Conservation (phyloP, 2,113 vertebrate genomes). For the Pseudopodoces humilis region DNA sequence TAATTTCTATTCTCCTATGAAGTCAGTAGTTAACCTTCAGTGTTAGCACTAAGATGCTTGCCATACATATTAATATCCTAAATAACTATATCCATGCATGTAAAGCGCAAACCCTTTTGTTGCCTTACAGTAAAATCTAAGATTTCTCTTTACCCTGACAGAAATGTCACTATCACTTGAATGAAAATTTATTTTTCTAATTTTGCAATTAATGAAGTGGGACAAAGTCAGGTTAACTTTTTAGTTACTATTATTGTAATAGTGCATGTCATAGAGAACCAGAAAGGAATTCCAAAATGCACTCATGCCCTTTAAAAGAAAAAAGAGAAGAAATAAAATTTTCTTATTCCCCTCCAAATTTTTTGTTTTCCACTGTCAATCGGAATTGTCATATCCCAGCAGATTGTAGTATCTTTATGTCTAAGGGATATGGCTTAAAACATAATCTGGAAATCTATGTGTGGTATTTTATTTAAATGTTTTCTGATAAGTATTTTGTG, state of each 20-base stretch:
- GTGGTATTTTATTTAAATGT: neutral
- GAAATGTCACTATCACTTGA: neutral
- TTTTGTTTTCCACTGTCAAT: neutral
- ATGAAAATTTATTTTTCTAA: neutral
- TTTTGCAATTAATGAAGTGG: neutral
- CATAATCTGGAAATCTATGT: neutral
- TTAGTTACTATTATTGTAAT: neutral
- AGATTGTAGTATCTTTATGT: neutral
- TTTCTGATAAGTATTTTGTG: neutral
- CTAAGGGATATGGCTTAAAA: neutral
- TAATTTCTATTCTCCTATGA: neutral
- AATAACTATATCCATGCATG: slow-evolving; percentile 67
- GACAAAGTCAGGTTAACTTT: slow-evolving; percentile 36
- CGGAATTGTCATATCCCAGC: neutral
- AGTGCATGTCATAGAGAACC: neutral
- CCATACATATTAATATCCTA: slow-evolving; percentile 32
- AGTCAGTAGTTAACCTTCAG: slow-evolving; percentile 46
- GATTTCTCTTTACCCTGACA: neutral
- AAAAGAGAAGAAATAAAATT: neutral
- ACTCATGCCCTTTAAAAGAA: neutral
- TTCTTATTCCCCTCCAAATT: neutral
- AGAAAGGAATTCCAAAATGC: neutral
- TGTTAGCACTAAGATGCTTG: slow-evolving; percentile 30
- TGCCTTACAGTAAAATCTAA: slow-evolving; percentile 41
- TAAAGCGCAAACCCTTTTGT: slow-evolving; percentile 72